phyloP scores from a whole-genome alignment of 2,888 invertebrate genomes.

The Lissocephala sabroskyi region DNA sequence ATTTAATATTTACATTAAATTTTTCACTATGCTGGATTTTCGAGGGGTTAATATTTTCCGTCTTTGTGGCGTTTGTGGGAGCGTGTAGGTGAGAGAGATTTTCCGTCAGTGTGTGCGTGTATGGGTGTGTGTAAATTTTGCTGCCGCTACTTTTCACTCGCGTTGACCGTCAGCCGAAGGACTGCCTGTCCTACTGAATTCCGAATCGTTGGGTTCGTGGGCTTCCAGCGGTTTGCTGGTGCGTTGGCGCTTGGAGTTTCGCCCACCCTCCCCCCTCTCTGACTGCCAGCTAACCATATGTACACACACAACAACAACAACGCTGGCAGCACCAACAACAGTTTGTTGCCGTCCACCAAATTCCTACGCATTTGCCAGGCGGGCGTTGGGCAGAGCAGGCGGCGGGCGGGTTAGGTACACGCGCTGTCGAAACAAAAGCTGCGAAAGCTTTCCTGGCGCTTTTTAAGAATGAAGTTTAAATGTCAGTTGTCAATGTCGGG shows the following conservation, averaged over 20 bases:
- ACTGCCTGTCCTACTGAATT: conserved; percentile 71
- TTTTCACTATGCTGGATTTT: too few relatives aligned
- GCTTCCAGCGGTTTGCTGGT: conserved; percentile 34
- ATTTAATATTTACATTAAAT: not conserved
- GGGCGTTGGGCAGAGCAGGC: conserved; percentile 22
- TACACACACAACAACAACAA: conserved; percentile 1
- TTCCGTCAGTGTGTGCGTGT: too few relatives aligned
- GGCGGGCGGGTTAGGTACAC: conserved; percentile 57
- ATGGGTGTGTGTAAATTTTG: conserved; percentile 18
- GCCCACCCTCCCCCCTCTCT: too few relatives aligned
- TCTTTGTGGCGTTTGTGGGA: conserved; percentile 7
- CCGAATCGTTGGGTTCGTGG: conserved; percentile 39
- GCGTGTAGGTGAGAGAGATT: conserved; percentile 6
- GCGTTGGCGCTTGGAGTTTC: too few relatives aligned
- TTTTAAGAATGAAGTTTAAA: conserved; percentile 46
- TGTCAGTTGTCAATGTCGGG: conserved; percentile 32
- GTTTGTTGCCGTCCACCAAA: conserved; percentile 38
- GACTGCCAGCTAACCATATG: too few relatives aligned
- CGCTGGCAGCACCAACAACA: conserved; percentile 23
- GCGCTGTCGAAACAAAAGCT: conserved; percentile 37
- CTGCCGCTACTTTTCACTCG: conserved; percentile 35
- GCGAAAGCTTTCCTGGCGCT: conserved; percentile 34
- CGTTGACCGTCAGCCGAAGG: conserved; percentile 72
- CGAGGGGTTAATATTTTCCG: not conserved
- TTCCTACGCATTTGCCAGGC: conserved; percentile 46